Base-by-base conservation (phyloP, 1,140 invertebrate genomes). In the Halesus radiatus region DNA sequence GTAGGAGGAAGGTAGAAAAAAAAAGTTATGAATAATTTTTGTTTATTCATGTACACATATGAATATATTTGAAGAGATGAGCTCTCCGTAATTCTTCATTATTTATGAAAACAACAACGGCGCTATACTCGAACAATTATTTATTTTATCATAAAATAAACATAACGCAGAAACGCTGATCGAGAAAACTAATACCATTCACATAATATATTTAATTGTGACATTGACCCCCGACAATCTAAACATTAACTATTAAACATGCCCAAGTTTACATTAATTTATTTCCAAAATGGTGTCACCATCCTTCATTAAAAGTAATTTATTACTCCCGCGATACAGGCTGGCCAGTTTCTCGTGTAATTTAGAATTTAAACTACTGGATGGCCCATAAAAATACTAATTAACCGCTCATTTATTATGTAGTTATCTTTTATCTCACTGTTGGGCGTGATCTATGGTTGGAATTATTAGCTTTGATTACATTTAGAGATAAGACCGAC, bases 311-410 rank as follows among this genome's bases (percentile, higher is more conserved):
- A 66, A 29, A 15, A n/a, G n/a, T 29, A 26, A 64, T 66, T 66
- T 66, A 66, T 66, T n/a, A 66, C 62, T 10, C 37, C 37, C 37
- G 37, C 37, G 37, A 45, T 45, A 45, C 37, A 45, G 37, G 37
- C 37, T 45, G 5, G 37, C 37, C 37, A 45, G 37, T 45, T 45
- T 45, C 37, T 45, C 37, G 37, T 45, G 29, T n/a, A 15, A n/a
- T 66, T 66, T n/a, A 15, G 16, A 29, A 29, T 32, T 22, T n/a
- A 29, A 16, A 66, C 62, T 50, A 15, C 26, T 50, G 66, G 37
- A 20, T 70, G n/a, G 66, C 32, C 32, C 29, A 70, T 70, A 70
- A 70, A 70, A 50, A 70, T 18, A 70, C 66, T 70, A 70, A 70
- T 70, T 70, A 70, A 22, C 32, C 29, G 8, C 16, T 20, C 66